Evolutionary conservation across 2,888 invertebrate genomes (phyloP), one percentile per base, ranked within the genome.

Genomic region (Philopedon plagiatum): DNA sequence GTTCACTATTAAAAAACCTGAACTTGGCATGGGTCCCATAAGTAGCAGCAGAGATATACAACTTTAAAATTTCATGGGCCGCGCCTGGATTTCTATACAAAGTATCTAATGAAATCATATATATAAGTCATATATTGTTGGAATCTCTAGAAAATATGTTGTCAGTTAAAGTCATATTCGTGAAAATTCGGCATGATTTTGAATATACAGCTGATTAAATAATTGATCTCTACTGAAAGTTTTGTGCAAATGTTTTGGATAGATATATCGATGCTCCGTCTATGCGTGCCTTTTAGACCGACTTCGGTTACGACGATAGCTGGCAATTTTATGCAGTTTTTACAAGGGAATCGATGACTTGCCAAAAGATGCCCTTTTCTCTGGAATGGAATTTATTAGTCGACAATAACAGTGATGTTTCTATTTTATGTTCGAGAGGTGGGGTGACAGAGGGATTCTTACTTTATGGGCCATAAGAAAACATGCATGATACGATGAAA

Each of bases 291-390:
- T 15, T 41, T 54, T 26, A 37, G 18, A 15, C 23, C 13, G 39
- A 18, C 41, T 64, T 64, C n/a, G 37, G 51, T 51, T 46, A 21
- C 64, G 54, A 56, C 56, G 41, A 54, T 56, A 56, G 64, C 19
- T 11, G 1, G 64, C 56, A 64, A 18, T 64, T 56, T 51, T 64
- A 56, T 64, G 56, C 63, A 64, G 64, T 64, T 64, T 64, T 39
- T 56, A 18, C 54, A 51, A 26, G 26, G 15, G 44, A 61, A 61
- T 61, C 63, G 13, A 54, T 64, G 60, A 67, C 60, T 60, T 60
- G 67, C 67, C 58, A 66, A 49, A 66, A 65, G 44, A 65, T 44
- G 57, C 57, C 65, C 57, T 21, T 58, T 49, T 60, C 49, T 37
- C 18, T 57, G 11, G 23, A 58, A 23, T n/a, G 49, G 8, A 44